These are phyloP conservation scores for Halichoeres trimaculatus DNA, from an alignment of 2,113 vertebrate genomes.

Conservation along the genomic window DNA sequence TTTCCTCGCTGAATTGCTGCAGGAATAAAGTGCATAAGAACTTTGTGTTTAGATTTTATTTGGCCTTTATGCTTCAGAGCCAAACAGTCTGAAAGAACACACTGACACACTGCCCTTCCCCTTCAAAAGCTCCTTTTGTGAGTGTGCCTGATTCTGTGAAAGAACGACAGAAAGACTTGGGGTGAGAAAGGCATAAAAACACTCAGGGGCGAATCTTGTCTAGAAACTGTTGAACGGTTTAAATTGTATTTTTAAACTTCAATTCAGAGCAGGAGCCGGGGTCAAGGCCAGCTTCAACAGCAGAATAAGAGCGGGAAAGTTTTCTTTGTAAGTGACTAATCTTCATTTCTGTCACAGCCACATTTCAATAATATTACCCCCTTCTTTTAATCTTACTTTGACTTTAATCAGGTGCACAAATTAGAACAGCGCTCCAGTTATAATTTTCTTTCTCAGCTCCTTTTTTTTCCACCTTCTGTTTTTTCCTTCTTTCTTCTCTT, in stretches of 20 bases:
- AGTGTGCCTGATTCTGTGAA: background rate
- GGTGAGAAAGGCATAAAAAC: constrained; percentile 1
- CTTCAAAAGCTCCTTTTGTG: constrained; percentile 5
- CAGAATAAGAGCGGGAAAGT: constrained; percentile 6
- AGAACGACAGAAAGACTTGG: background rate
- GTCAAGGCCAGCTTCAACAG: constrained; percentile 31
- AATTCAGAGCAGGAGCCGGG: constrained; percentile 14
- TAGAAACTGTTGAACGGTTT: constrained; percentile 40
- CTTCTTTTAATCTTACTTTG: constrained; percentile 24
- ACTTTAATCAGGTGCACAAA: constrained; percentile 45
- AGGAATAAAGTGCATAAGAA: background rate
- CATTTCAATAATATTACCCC: constrained; percentile 21
- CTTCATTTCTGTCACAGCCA: constrained; percentile 51
- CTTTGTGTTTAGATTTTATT: constrained; percentile 1
- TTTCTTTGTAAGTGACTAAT: constrained; percentile 42
- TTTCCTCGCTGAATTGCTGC: background rate
- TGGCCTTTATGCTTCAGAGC: background rate
- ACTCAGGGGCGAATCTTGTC: constrained; percentile 42
- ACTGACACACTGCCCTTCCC: background rate
- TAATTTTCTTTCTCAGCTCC: background rate
- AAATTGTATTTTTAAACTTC: constrained; percentile 27
- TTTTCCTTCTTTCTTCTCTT: no score
- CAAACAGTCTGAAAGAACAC: background rate
- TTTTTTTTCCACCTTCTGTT: background rate
- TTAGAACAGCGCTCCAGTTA: constrained; percentile 10